Evolutionary conservation across 2,113 vertebrate genomes (phyloP), one percentile per base, ranked within the genome.

Genomic region (Antechinus stuartii): DNA sequence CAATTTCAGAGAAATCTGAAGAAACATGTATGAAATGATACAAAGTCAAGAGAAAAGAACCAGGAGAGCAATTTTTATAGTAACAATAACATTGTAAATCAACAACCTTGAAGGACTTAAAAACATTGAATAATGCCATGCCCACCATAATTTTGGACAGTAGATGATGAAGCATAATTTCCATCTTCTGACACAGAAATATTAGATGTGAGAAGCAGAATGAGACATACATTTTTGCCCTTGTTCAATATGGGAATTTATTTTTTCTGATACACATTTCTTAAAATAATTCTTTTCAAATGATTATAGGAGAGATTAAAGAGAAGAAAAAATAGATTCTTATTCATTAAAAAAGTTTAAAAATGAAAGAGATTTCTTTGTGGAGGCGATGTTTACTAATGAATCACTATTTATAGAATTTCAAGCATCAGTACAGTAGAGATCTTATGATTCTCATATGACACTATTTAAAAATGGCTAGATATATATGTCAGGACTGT

Each of bases 401-500:
- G 55, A 12, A 90, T 91, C 89, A 94, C 23, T 57, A 30, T 25
- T 19, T 7, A 3, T 52, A 16, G 16, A 90, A 93, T 54, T 93
- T 11, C 12, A 23, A 94, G 53, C 16, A 56, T n/a, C 93, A 91
- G 42, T 3, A 91, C 0, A 55, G 3, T 27, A 47, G 25, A 92
- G 61, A 56, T 57, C n/a, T 92, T 26, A n/a, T 89, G 92, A 19
- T 56, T 68, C 91, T 94, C 61, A 91, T 94, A 92, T 92, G 6
- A 91, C 0, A 46, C 22, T 35, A 92, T 14, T 24, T 91, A 90
- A 52, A 52, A 11, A 24, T 68, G 30, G 91, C 6, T 16, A 1
- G 22, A 25, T 0, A 50, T 3, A 46, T 91, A 94, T 95, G 2
- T 76, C 90, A 96, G 91, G 42, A 19, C 84, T 93, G 25, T 95